Evolutionary conservation across 2,888 invertebrate genomes (phyloP).

Genomic region (Pycnomerus fuliginosus): DNA sequence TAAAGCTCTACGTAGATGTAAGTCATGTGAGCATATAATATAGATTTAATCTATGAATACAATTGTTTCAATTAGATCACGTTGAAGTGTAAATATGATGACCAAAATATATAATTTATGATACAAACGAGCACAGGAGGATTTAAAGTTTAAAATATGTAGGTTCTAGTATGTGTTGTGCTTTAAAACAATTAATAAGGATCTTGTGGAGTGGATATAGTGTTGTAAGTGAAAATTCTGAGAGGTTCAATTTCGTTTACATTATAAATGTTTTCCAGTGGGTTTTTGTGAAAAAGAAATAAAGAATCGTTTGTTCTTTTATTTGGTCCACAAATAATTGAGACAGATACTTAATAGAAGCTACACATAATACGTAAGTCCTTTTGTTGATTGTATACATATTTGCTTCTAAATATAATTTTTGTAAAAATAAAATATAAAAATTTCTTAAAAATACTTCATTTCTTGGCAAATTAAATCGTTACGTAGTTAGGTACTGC

Average conservation of each 20-base stretch:
- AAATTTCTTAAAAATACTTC: constrained; percentile 20
- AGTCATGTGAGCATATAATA: constrained; percentile 32
- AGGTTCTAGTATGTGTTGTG: constrained; percentile 40
- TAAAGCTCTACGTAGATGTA: constrained; percentile 33
- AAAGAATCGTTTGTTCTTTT: constrained; percentile 13
- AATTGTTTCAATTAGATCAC: constrained; percentile 30
- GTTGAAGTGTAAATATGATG: constrained; percentile 27
- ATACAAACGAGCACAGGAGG: constrained; percentile 25
- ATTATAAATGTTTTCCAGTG: constrained; percentile 25
- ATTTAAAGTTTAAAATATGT: constrained; percentile 29
- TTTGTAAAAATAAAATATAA: constrained; percentile 24
- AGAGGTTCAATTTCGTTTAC: constrained; percentile 26
- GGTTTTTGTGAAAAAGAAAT: constrained; percentile 1
- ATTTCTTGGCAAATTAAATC: constrained; percentile 18
- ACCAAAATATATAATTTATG: constrained; percentile 29
- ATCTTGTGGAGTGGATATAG: constrained; percentile 40
- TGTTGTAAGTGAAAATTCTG: constrained; percentile 36
- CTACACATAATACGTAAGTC: constrained; percentile 21
- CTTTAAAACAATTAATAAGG: constrained; percentile 37
- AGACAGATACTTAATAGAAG: constrained; percentile 19
- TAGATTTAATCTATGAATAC: constrained; percentile 35
- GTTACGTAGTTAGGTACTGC: constrained; percentile 13
- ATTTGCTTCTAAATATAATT: constrained; percentile 17
- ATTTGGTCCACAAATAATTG: constrained; percentile 35
- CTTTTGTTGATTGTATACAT: constrained; percentile 19